A percentile compares a stretch with the other conserved stretches of the same genome.
Evolutionary conservation across 1,140 invertebrate species (phyloP).

Genomic region (Linepithema humile): DNA sequence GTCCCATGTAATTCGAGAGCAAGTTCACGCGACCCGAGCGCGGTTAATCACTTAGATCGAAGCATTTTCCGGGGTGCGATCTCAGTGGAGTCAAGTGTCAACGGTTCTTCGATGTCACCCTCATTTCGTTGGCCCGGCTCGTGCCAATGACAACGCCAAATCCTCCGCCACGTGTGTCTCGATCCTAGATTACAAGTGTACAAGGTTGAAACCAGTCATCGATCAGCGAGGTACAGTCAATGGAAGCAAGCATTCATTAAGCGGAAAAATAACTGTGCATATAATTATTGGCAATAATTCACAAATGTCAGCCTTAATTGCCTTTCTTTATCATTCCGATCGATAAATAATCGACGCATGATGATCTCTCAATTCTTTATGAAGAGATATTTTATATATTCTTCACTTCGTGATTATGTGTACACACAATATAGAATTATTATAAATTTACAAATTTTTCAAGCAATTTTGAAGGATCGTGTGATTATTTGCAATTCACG

Average conservation of each 20-base stretch:
- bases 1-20: slow-evolving; percentile 31
- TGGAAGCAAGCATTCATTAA: slow-evolving; percentile 15
- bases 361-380: neutral
- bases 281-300: neutral
- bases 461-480: neutral
- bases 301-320: neutral
- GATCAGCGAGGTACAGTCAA: neutral
- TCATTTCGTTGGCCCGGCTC: slow-evolving; percentile 26
- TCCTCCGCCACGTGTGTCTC: slow-evolving; percentile 57
- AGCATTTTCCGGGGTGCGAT: slow-evolving; percentile 58
- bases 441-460: neutral
- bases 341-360: neutral
- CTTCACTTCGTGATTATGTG: neutral
- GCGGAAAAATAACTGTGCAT: slow-evolving; percentile 18
- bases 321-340: neutral
- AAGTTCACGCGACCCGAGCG: neutral
- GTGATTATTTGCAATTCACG: neutral
- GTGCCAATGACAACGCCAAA: slow-evolving; percentile 24
- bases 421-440: neutral
- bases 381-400: neutral
- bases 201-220: slow-evolving; percentile 9
- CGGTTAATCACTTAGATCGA: slow-evolving; percentile 61
- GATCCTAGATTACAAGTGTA: slow-evolving; percentile 57
- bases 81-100: slow-evolving; percentile 78
- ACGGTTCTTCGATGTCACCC: slow-evolving; percentile 75